Conservation (phyloP, 2,797 vertebrate species). For the Rhodeus uyekii region DNA sequence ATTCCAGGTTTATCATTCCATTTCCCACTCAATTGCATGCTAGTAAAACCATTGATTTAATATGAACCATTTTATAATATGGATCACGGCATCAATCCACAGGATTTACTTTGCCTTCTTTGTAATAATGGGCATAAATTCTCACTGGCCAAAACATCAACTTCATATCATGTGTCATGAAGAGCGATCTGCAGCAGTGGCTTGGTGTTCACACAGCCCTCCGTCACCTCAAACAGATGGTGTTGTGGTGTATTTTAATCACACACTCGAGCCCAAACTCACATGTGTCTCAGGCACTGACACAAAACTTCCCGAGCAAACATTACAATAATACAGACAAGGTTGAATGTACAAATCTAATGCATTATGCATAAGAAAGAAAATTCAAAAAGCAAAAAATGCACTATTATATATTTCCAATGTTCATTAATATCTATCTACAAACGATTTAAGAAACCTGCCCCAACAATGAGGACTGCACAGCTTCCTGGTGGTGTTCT, state of each 20-base stretch:
- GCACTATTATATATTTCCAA: neutral
- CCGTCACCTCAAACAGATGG: neutral
- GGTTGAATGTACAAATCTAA: neutral
- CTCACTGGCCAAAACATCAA: neutral
- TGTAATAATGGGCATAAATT: neutral
- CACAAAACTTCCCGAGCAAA: neutral
- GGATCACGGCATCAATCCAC: neutral
- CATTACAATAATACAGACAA: neutral
- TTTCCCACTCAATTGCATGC: neutral
- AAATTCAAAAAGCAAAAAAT: neutral
- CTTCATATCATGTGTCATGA: neutral
- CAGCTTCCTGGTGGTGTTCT: neutral
- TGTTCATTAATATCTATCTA: too few species aligned
- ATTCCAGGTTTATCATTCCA: neutral
- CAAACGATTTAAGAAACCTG: neutral
- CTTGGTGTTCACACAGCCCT: neutral
- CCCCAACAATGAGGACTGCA: neutral
- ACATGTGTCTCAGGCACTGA: neutral
- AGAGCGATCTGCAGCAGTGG: neutral
- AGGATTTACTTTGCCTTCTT: neutral
- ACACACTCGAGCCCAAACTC: neutral
- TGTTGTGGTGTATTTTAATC: slow-evolving; percentile 21
- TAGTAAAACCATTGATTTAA: neutral
- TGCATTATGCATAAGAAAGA: neutral
- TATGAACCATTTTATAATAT: neutral